These are phyloP conservation scores for Gari tellinella DNA, from an alignment of 2,888 invertebrate species.

Conservation along the genomic window DNA sequence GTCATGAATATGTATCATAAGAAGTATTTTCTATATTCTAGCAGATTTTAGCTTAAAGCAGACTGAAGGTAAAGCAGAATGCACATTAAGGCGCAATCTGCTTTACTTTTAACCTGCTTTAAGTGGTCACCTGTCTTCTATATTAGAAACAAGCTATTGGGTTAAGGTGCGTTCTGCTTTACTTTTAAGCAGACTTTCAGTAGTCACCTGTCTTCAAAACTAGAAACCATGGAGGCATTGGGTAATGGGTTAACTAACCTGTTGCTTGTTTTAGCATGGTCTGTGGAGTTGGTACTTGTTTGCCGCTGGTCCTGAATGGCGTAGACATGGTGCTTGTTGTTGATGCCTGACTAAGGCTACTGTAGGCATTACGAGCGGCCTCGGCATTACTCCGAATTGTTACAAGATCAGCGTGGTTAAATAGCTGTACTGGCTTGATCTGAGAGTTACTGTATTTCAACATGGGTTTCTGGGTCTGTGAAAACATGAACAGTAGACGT, in stretches of 20 bases:
- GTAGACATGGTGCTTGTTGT: slow-evolving; percentile 53
- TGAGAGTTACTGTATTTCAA: slow-evolving; percentile 74
- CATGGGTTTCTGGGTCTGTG: slow-evolving; percentile 72
- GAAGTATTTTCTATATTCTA: no score
- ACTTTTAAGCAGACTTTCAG: no score
- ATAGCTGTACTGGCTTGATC: slow-evolving; percentile 70
- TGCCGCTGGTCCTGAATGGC: slow-evolving; percentile 58
- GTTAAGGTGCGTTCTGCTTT: no score
- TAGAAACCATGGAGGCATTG: no score
- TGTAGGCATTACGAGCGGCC: slow-evolving; percentile 61
- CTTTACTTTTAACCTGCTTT: no score
- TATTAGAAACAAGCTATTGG: no score
- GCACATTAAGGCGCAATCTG: no score
- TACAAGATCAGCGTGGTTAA: slow-evolving; percentile 66
- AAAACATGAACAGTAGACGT: not conserved
- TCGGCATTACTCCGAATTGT: slow-evolving; percentile 59
- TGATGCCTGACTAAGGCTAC: slow-evolving; percentile 62
- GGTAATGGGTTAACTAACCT: slow-evolving; percentile 13
- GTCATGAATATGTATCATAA: no score
- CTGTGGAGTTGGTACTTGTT: slow-evolving; percentile 50
- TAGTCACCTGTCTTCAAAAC: no score
- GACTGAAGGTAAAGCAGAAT: no score
- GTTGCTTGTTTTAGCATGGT: slow-evolving; percentile 39
- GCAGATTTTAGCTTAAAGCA: no score
- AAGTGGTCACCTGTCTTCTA: no score